Conservation (phyloP, 2,113 vertebrate species). For the Cyanoramphus novaezelandiae region DNA sequence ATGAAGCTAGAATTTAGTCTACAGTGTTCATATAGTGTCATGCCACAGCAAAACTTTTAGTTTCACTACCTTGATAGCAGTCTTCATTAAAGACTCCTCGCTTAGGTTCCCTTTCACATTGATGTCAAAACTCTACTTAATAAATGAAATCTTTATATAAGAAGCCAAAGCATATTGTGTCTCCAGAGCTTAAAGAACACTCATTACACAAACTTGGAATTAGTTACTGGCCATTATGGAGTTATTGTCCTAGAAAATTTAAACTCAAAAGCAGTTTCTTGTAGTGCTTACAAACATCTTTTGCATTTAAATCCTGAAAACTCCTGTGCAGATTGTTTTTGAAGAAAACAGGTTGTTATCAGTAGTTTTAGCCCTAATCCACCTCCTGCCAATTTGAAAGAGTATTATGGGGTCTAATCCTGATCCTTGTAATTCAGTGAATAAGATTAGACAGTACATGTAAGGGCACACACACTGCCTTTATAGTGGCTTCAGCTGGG, state of each 20-base stretch:
- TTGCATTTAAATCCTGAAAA: conserved; percentile 25
- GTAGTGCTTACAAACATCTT: neutral
- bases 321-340: conserved; percentile 13
- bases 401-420: conserved; percentile 10
- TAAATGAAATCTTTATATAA: neutral
- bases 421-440: conserved; percentile 8
- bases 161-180: neutral
- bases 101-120: neutral
- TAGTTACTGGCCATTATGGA: neutral
- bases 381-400: neutral
- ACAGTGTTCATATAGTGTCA: neutral
- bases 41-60: neutral
- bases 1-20: neutral
- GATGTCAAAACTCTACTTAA: neutral
- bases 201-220: neutral
- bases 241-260: neutral
- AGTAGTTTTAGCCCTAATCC: conserved; percentile 32
- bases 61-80: neutral
- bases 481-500: neutral
- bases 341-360: conserved; percentile 14
- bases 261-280: neutral
- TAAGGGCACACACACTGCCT: neutral
- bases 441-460: neutral
- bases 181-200: neutral
- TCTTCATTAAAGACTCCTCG: neutral